Conservation (phyloP, 2,797 vertebrate species). For the Gymnoscopelus braueri region DNA sequence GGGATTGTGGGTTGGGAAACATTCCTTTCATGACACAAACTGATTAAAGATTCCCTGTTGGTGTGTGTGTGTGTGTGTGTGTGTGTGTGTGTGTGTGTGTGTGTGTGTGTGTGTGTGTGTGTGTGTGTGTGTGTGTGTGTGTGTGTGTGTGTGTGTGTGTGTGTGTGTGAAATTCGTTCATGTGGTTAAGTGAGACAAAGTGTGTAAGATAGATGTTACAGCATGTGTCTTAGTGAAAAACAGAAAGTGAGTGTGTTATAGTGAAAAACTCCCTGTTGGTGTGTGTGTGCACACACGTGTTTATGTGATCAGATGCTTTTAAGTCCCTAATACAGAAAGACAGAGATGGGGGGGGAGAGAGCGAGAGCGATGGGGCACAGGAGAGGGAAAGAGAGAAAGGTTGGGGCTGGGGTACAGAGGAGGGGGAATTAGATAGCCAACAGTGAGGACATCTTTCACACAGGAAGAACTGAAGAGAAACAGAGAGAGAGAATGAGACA, state of each 20-base stretch:
- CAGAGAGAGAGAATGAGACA: conserved; percentile 36
- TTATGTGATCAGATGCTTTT: conserved; percentile 62
- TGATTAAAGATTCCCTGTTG: conserved; percentile 72
- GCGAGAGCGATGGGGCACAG: conserved; percentile 34
- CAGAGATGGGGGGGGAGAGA: conserved; percentile 27
- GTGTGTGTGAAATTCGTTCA: conserved; percentile 23
- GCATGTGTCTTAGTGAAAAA: background rate
- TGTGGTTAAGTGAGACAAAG: conserved; percentile 45
- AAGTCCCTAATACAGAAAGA: conserved; percentile 72
- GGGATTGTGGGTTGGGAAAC: conserved; percentile 74
- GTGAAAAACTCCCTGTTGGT: background rate
- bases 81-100: conserved; percentile 24
- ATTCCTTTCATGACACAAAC: conserved; percentile 84
- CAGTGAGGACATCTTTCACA: conserved; percentile 28
- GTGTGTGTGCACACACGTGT: conserved; percentile 1
- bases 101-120: background rate
- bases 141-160: background rate
- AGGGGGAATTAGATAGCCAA: conserved; percentile 34
- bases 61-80: conserved; percentile 15
- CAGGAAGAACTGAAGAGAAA: conserved; percentile 42
- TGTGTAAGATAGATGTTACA: conserved; percentile 54
- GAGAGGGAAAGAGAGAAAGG: conserved; percentile 45
- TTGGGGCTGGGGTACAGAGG: conserved; percentile 39
- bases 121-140: conserved; percentile 11
- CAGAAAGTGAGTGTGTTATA: conserved; percentile 10